These are phyloP conservation scores for Lasioglossum villosulum DNA, from an alignment of 2,888 invertebrate genomes.

Conservation along the genomic window DNA sequence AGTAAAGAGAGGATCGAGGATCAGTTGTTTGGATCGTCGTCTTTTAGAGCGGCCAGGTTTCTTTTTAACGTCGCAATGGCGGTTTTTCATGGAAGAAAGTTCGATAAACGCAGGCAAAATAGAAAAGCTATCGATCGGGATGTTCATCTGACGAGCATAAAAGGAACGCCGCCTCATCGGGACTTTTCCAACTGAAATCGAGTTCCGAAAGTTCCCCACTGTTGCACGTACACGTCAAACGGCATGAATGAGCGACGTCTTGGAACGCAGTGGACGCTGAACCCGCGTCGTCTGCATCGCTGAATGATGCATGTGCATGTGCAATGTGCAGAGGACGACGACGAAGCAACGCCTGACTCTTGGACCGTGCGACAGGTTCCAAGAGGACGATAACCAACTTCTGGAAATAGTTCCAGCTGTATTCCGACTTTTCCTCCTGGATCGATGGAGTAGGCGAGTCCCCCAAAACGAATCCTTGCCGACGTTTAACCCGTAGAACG, in stretches of 20 bases:
- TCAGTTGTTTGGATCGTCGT: too few relatives aligned
- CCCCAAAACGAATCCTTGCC: neutral
- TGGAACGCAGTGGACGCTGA: conserved; percentile 12
- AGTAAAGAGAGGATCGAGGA: too few relatives aligned
- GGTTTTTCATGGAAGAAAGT: neutral
- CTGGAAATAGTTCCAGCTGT: conserved; percentile 11
- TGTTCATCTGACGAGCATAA: neutral
- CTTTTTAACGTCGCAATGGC: neutral
- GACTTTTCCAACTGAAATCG: neutral
- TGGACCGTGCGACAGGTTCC: conserved; percentile 14
- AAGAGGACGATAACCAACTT: conserved; percentile 11
- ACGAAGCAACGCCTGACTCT: neutral
- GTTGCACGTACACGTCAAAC: conserved; percentile 8
- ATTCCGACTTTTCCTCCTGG: neutral
- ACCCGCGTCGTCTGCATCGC: neutral
- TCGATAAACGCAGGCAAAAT: neutral
- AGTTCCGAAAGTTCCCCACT: neutral
- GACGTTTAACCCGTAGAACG: neutral
- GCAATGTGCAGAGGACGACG: neutral
- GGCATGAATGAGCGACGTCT: conserved; percentile 27
- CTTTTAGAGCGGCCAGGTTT: neutral
- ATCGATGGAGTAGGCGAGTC: conserved; percentile 1
- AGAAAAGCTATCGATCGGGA: neutral
- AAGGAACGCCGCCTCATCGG: neutral
- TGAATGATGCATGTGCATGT: conserved; percentile 35